A percentile compares a stretch with the other conserved stretches of the same genome.
phyloP scores from a whole-genome alignment of 2,797 vertebrate species.

The Pangasius djambal region DNA sequence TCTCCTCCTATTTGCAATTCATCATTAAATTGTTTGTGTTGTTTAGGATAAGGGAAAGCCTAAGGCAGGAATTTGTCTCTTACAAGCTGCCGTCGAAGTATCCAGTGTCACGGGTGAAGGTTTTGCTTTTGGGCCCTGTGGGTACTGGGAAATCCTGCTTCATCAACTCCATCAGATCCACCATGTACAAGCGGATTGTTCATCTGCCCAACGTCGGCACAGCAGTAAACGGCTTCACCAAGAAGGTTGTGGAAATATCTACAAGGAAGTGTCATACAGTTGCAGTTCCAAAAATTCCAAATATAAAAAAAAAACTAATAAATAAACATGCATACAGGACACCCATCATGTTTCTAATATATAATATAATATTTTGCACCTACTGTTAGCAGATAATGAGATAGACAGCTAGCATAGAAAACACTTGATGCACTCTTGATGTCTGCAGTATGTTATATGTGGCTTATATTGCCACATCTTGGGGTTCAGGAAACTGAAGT shows the following conservation, averaged over 20 bases:
- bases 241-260: slow-evolving; percentile 35
- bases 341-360: background rate
- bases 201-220: slow-evolving; percentile 40
- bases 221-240: slow-evolving; percentile 20
- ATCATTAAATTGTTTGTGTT: background rate
- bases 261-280: too few relatives aligned
- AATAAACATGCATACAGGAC: background rate
- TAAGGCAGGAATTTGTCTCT: slow-evolving; percentile 35
- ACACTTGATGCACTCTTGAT: too few relatives aligned
- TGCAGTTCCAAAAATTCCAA: background rate
- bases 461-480: too few relatives aligned
- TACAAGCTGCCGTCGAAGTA: slow-evolving; percentile 15
- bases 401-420: too few relatives aligned
- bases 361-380: too few relatives aligned
- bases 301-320: background rate
- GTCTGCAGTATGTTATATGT: too few relatives aligned
- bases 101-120: slow-evolving; percentile 20
- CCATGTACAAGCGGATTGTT: slow-evolving; percentile 24
- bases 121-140: slow-evolving; percentile 54
- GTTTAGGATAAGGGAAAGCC: slow-evolving; percentile 33
- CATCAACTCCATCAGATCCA: slow-evolving; percentile 54
- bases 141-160: slow-evolving; percentile 59
- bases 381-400: too few relatives aligned
- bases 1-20: background rate
- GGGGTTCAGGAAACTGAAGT: too few relatives aligned